Percentiles rank a stretch among this genome's conserved stretches.
Conservation (phyloP, 1,140 invertebrate genomes). For the Mycetomoellerius zeteki region DNA sequence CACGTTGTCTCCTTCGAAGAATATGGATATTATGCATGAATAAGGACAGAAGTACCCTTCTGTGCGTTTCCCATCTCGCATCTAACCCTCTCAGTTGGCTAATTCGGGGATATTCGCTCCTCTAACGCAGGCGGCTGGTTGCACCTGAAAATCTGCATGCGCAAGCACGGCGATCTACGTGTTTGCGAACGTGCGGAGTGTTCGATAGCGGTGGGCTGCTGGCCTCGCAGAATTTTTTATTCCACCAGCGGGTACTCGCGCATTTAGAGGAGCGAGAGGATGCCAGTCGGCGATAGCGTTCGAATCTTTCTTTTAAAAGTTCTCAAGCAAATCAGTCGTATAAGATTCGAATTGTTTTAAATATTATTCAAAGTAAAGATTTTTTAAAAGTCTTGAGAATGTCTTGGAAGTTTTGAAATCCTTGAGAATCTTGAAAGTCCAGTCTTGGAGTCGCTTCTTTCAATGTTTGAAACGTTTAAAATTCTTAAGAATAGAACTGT, state of each 20-base stretch:
- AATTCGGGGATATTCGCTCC: conserved; percentile 63
- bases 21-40: conserved; percentile 82
- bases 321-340: not conserved
- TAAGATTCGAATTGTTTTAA: not conserved
- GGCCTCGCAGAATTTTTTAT: conserved; percentile 72
- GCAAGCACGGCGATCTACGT: conserved; percentile 70
- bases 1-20: conserved; percentile 81
- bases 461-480: not conserved
- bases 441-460: not conserved
- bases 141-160: conserved; percentile 72
- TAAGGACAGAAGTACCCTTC: conserved; percentile 72
- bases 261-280: not conserved
- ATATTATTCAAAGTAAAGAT: not conserved
- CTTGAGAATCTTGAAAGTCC: not conserved
- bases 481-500: not conserved
- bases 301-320: not conserved
- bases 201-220: conserved; percentile 64
- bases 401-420: not conserved
- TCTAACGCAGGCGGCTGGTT: conserved; percentile 27
- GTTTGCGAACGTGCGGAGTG: conserved; percentile 70
- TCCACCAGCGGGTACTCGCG: conserved; percentile 52
- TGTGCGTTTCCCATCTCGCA: not conserved
- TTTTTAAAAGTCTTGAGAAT: not conserved
- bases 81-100: conserved; percentile 24
- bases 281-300: not conserved